Percentiles rank a stretch among this genome's conserved stretches.
phyloP scores from a whole-genome alignment of 2,113 vertebrate species.

The Protobothrops flavoviridis region DNA sequence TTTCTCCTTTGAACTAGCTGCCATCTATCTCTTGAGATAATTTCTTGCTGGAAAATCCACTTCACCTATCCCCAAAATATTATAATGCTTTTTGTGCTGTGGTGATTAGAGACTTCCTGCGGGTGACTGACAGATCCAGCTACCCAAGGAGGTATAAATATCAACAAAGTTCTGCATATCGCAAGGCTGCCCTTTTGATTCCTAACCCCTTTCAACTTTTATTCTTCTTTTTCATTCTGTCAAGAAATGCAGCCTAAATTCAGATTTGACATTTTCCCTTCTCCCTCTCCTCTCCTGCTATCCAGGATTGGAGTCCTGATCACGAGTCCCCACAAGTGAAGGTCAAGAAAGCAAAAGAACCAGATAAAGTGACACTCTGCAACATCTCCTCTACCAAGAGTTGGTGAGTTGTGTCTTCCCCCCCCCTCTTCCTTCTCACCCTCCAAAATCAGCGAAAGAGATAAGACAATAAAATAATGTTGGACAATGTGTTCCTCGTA shows the following conservation, averaged over 20 bases:
- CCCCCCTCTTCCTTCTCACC: neutral
- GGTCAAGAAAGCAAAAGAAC: slow-evolving; percentile 72
- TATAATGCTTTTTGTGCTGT: neutral
- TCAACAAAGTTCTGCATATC: neutral
- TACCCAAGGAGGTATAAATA: neutral
- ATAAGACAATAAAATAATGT: neutral
- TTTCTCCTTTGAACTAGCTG: neutral
- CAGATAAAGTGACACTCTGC: slow-evolving; percentile 51
- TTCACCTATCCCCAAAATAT: neutral
- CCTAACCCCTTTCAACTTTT: neutral
- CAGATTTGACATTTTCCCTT: neutral
- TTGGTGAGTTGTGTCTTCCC: slow-evolving; percentile 50
- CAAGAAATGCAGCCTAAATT: neutral
- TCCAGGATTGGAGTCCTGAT: slow-evolving; percentile 78
- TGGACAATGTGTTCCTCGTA: neutral
- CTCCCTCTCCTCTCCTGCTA: neutral
- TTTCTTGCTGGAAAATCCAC: neutral
- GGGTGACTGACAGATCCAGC: neutral
- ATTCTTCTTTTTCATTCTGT: neutral
- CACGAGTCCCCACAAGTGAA: slow-evolving; percentile 63
- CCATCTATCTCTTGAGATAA: neutral
- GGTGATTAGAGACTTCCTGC: neutral
- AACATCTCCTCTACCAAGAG: slow-evolving; percentile 60
- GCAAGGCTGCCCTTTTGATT: neutral
- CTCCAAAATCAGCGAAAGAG: neutral